Conservation (phyloP, 2,113 vertebrate genomes). For the human (Homo sapiens) region GRCh38 chr4:174203501-174204000, state of each 20-base stretch:
- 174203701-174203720: conserved; percentile 92
- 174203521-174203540: conserved; percentile 82
- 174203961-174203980: conserved; percentile 39
- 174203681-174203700: conserved; percentile 92
- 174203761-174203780: conserved; percentile 87
- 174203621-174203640: conserved; percentile 86
- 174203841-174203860: conserved; percentile 84
- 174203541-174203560: conserved; percentile 86
- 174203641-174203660: conserved; percentile 92
- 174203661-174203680: conserved; percentile 91
- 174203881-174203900: conserved; percentile 71
- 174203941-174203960: conserved; percentile 30
- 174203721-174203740: conserved; percentile 85
- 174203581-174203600: conserved; percentile 87
- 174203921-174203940: conserved; percentile 31
- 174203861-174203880: conserved; percentile 55
- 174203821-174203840: conserved; percentile 86
- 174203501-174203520: conserved; percentile 86
- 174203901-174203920: conserved; percentile 59
- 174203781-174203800: conserved; percentile 86
- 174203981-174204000: neutral
- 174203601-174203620: conserved; percentile 87
- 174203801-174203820: conserved; percentile 87
- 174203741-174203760: conserved; percentile 89
- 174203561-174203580: conserved; percentile 84